Evolutionary conservation across 2,797 vertebrate genomes (phyloP), one percentile per base, ranked within the genome.

Genomic region (Phyllotis vaccarum): DNA sequence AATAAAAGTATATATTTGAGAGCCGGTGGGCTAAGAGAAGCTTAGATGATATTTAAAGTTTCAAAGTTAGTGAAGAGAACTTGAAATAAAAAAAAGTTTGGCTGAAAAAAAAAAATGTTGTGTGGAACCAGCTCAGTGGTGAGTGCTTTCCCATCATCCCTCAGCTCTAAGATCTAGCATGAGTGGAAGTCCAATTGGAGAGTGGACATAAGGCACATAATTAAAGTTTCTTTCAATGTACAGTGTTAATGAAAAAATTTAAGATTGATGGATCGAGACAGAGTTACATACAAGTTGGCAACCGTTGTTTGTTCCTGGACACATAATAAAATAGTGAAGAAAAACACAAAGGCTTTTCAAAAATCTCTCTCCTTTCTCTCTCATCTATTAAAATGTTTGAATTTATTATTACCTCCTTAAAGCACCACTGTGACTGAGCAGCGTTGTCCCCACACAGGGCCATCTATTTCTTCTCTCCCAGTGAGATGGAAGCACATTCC

Each of bases 31-130:
- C 8, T 72, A 40, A 52, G 75, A 58, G 56, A 88, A 62, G 2
- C 19, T 76, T 40, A 90, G 58, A 29, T 5, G 27, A 31, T 76
- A 78, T 56, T 87, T 92, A 92, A 93, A 68, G 24, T 49, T 96
- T 62, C 62, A 87, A 90, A 90, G 31, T 54, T 37, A 92, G 46
- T 27, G 54, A 82, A 52, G 3, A 89, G 46, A 88, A 89, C n/a
- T 31, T 79, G 11, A 11, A 56, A 49, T n/a, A 46, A 60, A 78
- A 46, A 52, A 37, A 11, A n/a, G 29, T 31, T 12, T 54, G 37
- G 31, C 3, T 13, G 12, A 27, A 34, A 58, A 29, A 60, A 40
- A 31, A 43, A 58, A 40, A 27, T 1, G 24, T 31, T 14, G 19
- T 5, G 24, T 5, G 43, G 2, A 68, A 37, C 24, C 3, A 58